Conservation (phyloP, 1,140 invertebrate genomes). For the Drosophila biarmipes region DNA sequence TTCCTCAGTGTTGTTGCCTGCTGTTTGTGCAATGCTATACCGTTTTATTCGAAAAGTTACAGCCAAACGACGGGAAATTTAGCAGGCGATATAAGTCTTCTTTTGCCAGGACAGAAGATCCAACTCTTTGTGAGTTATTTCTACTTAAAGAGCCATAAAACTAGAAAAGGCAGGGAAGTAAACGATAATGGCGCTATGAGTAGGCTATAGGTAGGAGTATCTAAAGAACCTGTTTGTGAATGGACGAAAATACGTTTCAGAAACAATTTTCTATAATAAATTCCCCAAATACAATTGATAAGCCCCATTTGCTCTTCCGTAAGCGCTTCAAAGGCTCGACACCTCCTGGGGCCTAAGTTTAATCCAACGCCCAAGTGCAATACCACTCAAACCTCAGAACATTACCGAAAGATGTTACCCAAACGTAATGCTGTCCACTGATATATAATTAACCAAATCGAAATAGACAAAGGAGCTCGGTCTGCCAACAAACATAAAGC, state of each 20-base stretch:
- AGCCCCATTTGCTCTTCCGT: not conserved
- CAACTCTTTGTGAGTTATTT: not conserved
- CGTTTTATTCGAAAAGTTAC: constrained; percentile 47
- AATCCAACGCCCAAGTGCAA: constrained; percentile 11
- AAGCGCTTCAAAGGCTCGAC: no score
- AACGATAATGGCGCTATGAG: not conserved
- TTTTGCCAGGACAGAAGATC: not conserved
- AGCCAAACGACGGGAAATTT: constrained; percentile 38
- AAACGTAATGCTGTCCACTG: constrained; percentile 23
- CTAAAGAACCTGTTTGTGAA: no score
- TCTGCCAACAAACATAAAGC: constrained; percentile 28
- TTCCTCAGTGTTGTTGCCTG: constrained; percentile 17
- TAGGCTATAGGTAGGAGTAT: not conserved
- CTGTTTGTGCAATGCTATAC: constrained; percentile 61
- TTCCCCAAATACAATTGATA: not conserved
- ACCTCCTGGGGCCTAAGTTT: constrained; percentile 16
- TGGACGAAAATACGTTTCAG: no score
- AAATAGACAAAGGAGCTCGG: constrained; percentile 42
- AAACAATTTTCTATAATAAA: no score
- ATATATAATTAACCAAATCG: constrained; percentile 51
- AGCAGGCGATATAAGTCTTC: constrained; percentile 31
- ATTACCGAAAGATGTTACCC: constrained; percentile 16
- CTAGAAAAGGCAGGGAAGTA: not conserved
- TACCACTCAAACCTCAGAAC: constrained; percentile 16
- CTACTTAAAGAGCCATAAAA: not conserved